Percentiles rank a stretch among this genome's conserved stretches.
phyloP scores from a whole-genome alignment of 2,888 invertebrate species.

The Clistopyga incitator region DNA sequence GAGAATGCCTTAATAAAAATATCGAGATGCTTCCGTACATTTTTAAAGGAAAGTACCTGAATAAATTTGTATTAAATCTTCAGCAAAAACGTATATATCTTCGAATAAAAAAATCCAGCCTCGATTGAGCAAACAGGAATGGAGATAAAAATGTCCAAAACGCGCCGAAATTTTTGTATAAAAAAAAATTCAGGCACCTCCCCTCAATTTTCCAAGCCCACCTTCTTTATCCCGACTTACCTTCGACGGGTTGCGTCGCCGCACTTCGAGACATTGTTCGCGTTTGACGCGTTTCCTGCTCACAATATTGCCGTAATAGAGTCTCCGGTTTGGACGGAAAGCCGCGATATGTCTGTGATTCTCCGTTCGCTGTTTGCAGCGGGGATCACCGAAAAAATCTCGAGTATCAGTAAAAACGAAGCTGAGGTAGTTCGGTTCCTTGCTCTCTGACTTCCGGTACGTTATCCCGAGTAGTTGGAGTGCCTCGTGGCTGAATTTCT shows the following conservation, averaged over 20 bases:
- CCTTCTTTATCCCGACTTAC: slow-evolving; percentile 71
- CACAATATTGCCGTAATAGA: neutral
- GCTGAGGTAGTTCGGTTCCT: slow-evolving; percentile 14
- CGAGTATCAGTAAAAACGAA: neutral
- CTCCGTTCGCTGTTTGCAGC: neutral
- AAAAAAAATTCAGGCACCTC: no score
- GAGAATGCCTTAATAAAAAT: neutral
- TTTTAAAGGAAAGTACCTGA: no score
- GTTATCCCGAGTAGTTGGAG: neutral
- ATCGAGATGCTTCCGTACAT: neutral
- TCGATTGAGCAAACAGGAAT: no score
- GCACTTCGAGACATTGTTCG: slow-evolving; percentile 82
- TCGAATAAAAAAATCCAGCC: no score
- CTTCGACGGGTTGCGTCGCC: slow-evolving; percentile 82
- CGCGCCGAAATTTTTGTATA: no score
- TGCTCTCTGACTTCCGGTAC: neutral
- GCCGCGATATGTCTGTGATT: slow-evolving; percentile 3
- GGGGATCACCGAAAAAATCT: neutral
- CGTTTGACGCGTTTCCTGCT: slow-evolving; percentile 68
- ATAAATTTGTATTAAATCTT: no score
- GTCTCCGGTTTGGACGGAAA: slow-evolving; percentile 58
- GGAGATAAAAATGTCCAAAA: no score
- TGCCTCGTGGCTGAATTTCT: neutral
- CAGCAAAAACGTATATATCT: no score
- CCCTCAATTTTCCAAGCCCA: no score